Evolutionary conservation across 1,140 invertebrate species (phyloP).

Genomic region (Lasioglossum baleicum): DNA sequence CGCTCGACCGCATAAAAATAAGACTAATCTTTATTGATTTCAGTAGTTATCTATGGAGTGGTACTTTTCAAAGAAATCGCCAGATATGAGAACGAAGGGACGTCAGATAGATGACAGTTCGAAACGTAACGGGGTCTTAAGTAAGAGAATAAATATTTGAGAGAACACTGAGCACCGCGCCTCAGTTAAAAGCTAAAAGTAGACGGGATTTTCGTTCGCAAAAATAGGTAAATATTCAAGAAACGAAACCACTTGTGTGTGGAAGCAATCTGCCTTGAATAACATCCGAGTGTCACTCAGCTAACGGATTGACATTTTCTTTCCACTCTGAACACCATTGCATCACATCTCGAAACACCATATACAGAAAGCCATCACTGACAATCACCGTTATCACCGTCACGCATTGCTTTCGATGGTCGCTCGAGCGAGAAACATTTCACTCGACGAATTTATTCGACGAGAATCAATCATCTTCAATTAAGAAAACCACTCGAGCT

Average conservation of each 20-base stretch:
- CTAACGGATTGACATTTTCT: slow-evolving; percentile 12
- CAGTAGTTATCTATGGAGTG: not conserved
- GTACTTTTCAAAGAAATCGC: not conserved
- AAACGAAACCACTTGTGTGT: not conserved
- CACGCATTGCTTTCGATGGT: not conserved
- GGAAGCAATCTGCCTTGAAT: slow-evolving; percentile 26
- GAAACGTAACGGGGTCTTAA: not conserved
- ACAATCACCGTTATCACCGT: not conserved
- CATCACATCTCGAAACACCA: too few relatives aligned
- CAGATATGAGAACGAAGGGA: slow-evolving; percentile 1
- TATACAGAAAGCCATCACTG: slow-evolving; percentile 23
- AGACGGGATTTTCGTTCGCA: not conserved
- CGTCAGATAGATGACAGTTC: not conserved
- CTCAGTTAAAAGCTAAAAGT: not conserved
- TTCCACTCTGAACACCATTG: not conserved
- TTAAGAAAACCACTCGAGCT: not conserved
- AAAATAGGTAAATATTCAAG: not conserved
- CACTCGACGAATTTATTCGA: not conserved
- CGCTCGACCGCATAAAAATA: not conserved
- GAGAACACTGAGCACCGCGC: not conserved
- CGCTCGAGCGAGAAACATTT: slow-evolving; percentile 8
- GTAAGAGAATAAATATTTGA: not conserved
- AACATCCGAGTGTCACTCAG: not conserved
- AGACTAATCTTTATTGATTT: not conserved
- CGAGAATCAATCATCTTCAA: too few relatives aligned